Base-by-base conservation (phyloP, 2,888 invertebrate genomes). In the Mesochorus sp. region DNA sequence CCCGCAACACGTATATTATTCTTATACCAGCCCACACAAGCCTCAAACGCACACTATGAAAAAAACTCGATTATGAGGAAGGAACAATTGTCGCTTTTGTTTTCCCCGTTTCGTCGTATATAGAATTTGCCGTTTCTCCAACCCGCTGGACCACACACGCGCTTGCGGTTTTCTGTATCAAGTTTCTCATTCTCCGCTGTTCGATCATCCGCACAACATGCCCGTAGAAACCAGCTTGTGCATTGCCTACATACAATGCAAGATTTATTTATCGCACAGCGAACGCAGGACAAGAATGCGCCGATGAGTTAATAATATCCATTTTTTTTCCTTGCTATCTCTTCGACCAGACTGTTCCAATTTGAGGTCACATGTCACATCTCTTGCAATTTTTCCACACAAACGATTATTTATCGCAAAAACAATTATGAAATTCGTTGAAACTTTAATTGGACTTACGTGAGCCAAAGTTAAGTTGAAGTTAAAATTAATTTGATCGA, bases 1-100 rank as follows among this genome's bases (percentile, higher is more conserved):
- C 70, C 64, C 64, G 64, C 70, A 64, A 49, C 66, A 26, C 51
- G 68, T 39, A 73, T 64, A 59, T n/a, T n/a, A 78, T 72, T 53
- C 51, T 34, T 21, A 17, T 12, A 37, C 17, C 51, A 8, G 37
- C 37, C 31, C 31, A 24, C 39, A 37, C 31, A 14, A 37, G 4
- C 10, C 10, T n/a, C n/a, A n/a, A n/a, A n/a, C n/a, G 24, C 10
- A 57, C 37, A 21, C 6, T 34, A 28, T 47, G 42, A 49, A 68
- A 68, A 72, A 73, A 73, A 68, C 67, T 72, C 49, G 34, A 44
- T 51, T 44, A 42, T 61, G 14, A 61, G 55, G 51, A 53, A 26
- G 31, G 44, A 62, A 78, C 73, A 74, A 78, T 78, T 47, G 71
- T 71, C 66, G 57, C 70, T 70, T 70, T 74, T 74, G 64, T 78